Evolutionary conservation across 2,113 vertebrate genomes (phyloP), one percentile per base, ranked within the genome.

Genomic region (Elachura formosa): DNA sequence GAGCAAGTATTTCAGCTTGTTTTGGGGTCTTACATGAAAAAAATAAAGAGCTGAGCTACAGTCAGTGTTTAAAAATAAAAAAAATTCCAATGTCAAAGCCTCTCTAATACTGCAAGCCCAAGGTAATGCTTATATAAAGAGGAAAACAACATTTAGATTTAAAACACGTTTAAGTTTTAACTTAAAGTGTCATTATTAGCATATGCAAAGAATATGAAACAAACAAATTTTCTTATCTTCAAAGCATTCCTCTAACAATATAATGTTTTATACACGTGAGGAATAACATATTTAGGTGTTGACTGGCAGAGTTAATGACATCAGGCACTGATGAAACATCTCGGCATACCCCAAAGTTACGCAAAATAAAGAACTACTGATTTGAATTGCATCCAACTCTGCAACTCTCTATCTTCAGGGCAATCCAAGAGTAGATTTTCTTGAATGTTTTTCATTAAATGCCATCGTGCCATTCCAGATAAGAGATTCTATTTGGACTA

Each of bases 401-500:
- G 90, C 95, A 94, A 91, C 36, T 95, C 84, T 95, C 91, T 94
- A 92, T 97, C 97, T 97, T 97, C 96, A 96, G 94, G 96, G 92
- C 96, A 96, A 97, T 96, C 95, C 94, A 95, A 76, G 64, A 95
- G 90, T 91, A 94, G 73, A 97, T 97, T 95, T 97, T 92, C 97
- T 95, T 96, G 91, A 96, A 95, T 96, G 97, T 97, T 98, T 96
- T 97, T 96, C 92, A 97, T 96, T 98, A 97, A 98, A 98, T 97
- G 97, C 96, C 97, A 97, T 96, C 22, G 26, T 97, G 97, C 96
- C 96, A 92, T 61, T 64, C 93, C 87, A 98, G 98, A 98, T 97
- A 98, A 98, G 97, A 98, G 97, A 97, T 97, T 97, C 97, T 97
- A 97, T 98, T 97, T 97, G 97, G 97, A 98, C 97, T 89, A 97